Evolutionary conservation across 2,113 vertebrate genomes (phyloP), one percentile per base, ranked within the genome.

Genomic region (Kryptolebias marmoratus): DNA sequence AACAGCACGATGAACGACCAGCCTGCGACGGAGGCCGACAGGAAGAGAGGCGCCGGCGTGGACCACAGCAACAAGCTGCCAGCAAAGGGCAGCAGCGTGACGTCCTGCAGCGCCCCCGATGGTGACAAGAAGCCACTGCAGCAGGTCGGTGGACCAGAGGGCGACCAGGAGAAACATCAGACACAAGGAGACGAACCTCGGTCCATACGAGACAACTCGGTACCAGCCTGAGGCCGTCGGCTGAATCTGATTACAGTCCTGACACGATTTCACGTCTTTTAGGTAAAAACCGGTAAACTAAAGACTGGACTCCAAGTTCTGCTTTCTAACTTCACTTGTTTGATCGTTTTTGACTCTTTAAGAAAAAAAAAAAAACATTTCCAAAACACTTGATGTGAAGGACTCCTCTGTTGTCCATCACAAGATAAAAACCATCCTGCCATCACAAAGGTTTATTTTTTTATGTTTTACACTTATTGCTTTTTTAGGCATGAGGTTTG

Each of bases 1-100:
- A 89, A 84, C 67, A 18, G 22, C 16, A 87, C 84, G 42, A 71
- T 86, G 62, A 83, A 79, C 36, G 88, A 90, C 60, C 74, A 85
- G 8, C 88, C 83, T 31, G 58, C 0, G 13, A 27, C 1, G 1
- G 60, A 53, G 31, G 22, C 36, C 0, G 18, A 1, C 5, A 11
- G 8, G 11, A 18, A 30, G n/a, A 70, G 18, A 77, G 61, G 77
- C 47, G 42, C 11, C 4, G 18, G 18, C 0, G 67, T 2, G 1
- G 31, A 64, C 3, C 27, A n/a, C 57, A 39, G 32, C 39, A 50
- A 45, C 73, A 69, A 47, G 15, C 64, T 36, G 0, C 22, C 61
- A 49, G 62, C 75, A 73, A 64, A 3, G 48, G 53, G 47, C 32
- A 22, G 27, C 27, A 47, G 47, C 2, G 1, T 28, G 30, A 59